Conservation (phyloP, 1,140 invertebrate species). For the Pectinophora gossypiella region DNA sequence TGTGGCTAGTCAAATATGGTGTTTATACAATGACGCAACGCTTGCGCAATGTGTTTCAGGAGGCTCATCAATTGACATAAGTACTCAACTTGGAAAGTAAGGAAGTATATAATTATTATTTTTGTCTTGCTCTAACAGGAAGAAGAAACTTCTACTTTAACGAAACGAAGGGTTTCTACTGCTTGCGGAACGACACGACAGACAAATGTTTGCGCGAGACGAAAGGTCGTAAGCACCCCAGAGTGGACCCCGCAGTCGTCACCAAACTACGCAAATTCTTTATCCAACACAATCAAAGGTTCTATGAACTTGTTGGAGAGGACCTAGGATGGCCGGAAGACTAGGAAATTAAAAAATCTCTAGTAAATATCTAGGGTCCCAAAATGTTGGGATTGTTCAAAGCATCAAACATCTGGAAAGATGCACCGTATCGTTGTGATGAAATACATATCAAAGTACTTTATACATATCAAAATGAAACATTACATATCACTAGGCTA, state of each 20-base stretch:
- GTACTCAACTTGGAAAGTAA: too few species aligned
- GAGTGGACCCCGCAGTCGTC: slow-evolving; percentile 89
- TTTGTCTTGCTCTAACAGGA: slow-evolving; percentile 65
- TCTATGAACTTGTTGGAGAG: slow-evolving; percentile 95
- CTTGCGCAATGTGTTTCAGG: too few species aligned
- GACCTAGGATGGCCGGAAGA: slow-evolving; percentile 94
- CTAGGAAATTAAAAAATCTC: slow-evolving; percentile 43
- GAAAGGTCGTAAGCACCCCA: slow-evolving; percentile 95
- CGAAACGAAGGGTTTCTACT: slow-evolving; percentile 97
- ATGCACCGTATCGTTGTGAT: slow-evolving; percentile 43
- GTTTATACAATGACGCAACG: too few species aligned
- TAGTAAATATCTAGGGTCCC: not conserved
- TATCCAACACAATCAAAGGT: slow-evolving; percentile 94
- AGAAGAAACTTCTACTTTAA: slow-evolving; percentile 98
- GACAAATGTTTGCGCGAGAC: slow-evolving; percentile 95
- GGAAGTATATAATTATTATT: too few species aligned
- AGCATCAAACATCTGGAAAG: not conserved
- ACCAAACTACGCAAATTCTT: slow-evolving; percentile 94
- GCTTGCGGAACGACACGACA: slow-evolving; percentile 89
- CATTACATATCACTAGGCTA: slow-evolving; percentile 49
- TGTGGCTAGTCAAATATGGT: too few species aligned
- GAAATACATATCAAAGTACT: slow-evolving; percentile 57
- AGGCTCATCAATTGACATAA: too few species aligned
- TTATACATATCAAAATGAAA: slow-evolving; percentile 64
- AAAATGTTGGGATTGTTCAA: not conserved